A percentile compares a stretch with the other conserved stretches of the same genome.
Conservation (phyloP, 2,888 invertebrate species). For the Eupithecia tripunctaria region DNA sequence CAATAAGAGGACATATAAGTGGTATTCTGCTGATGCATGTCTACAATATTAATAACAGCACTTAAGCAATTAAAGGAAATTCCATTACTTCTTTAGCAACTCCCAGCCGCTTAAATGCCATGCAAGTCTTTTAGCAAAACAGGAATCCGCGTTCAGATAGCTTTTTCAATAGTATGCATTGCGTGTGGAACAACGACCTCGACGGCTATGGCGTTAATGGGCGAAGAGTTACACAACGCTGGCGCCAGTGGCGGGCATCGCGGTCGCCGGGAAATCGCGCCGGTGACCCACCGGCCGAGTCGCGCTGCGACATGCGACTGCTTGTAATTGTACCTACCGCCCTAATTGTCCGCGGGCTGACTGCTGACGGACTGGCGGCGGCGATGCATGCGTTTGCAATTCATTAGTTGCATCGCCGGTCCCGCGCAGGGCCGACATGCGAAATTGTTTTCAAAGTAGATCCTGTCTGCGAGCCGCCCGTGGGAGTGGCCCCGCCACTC, state of each 20-base stretch:
- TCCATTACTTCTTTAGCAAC: constrained; percentile 37
- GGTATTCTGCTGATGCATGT: constrained; percentile 25
- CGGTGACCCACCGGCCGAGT: constrained; percentile 80
- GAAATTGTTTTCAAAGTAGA: constrained; percentile 77
- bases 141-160: constrained; percentile 50
- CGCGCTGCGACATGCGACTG: constrained; percentile 61
- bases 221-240: constrained; percentile 77
- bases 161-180: constrained; percentile 57
- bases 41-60: constrained; percentile 32
- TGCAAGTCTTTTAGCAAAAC: constrained; percentile 42
- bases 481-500: constrained; percentile 64
- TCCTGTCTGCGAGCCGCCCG: constrained; percentile 64
- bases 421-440: constrained; percentile 62
- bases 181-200: constrained; percentile 79
- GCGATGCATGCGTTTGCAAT: constrained; percentile 71
- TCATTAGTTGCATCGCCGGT: constrained; percentile 62
- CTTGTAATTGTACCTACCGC: constrained; percentile 78
- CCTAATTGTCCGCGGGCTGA: constrained; percentile 74
- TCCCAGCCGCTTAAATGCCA: constrained; percentile 32
- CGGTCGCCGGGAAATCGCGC: constrained; percentile 76
- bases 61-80: constrained; percentile 33
- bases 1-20: constrained; percentile 27
- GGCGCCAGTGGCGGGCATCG: constrained; percentile 68
- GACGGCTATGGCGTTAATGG: constrained; percentile 66
- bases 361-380: constrained; percentile 63